phyloP scores from a whole-genome alignment of 2,797 vertebrate species.

The Scomberomorus guttatus region DNA sequence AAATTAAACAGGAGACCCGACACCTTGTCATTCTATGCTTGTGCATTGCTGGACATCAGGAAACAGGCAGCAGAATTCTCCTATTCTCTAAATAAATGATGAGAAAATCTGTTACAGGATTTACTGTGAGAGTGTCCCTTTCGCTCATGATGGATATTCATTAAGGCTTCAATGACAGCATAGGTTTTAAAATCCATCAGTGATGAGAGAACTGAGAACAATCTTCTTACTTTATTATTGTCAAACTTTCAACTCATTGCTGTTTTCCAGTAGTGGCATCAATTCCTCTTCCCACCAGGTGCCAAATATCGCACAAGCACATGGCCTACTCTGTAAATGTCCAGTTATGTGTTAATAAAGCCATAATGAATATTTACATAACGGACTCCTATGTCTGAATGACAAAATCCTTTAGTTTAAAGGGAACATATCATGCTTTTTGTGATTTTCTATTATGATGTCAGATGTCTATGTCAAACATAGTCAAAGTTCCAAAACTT shows the following conservation, averaged over 20 bases:
- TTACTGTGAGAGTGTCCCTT: neutral
- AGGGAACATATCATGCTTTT: no score
- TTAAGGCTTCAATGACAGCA: neutral
- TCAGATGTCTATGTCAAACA: no score
- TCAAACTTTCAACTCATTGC: neutral
- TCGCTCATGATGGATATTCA: neutral
- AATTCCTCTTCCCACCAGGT: neutral
- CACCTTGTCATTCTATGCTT: neutral
- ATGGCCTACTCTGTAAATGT: neutral
- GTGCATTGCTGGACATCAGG: neutral
- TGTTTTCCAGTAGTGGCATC: neutral
- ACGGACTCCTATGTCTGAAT: neutral
- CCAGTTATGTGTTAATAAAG: neutral
- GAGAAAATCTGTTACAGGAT: neutral
- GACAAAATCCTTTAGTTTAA: neutral
- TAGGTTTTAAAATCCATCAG: neutral
- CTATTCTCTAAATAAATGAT: neutral
- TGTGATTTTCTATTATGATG: no score
- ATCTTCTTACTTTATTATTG: no score
- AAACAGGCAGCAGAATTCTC: neutral
- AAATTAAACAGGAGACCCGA: neutral
- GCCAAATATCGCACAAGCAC: neutral
- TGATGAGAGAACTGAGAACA: neutral
- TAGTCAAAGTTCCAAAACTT: no score
- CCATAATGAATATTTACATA: neutral